Evolutionary conservation across 2,888 invertebrate species (phyloP).

Genomic region (Alloplasta piceator): DNA sequence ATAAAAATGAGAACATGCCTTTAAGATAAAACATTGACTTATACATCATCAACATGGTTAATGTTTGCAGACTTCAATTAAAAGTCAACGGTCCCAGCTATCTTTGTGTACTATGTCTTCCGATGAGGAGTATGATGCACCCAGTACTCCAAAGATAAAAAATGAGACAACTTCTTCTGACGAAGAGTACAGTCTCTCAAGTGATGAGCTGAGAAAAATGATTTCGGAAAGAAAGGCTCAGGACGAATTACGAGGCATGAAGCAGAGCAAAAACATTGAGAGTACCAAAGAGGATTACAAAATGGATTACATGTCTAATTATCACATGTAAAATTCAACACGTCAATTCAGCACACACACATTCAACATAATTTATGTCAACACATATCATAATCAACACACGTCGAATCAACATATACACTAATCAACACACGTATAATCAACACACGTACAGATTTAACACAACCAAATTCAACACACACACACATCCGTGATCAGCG

Average conservation of each 20-base stretch:
- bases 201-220: background rate
- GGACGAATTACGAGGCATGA: background rate
- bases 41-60: constrained; percentile 1
- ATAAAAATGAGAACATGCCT: background rate
- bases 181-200: background rate
- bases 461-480: too few species aligned
- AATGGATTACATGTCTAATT: too few species aligned
- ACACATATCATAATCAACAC: too few species aligned
- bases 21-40: background rate
- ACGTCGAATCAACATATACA: too few species aligned
- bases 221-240: background rate
- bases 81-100: background rate
- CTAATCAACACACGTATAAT: too few species aligned
- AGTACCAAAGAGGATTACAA: background rate
- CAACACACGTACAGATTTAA: too few species aligned
- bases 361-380: too few species aligned
- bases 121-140: constrained; percentile 5
- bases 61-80: constrained; percentile 1
- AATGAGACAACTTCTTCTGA: background rate
- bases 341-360: too few species aligned
- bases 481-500: too few species aligned
- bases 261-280: background rate
- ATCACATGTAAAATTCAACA: too few species aligned
- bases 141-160: background rate
- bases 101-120: too few species aligned